Evolutionary conservation across 2,797 vertebrate genomes (phyloP).

Genomic region (Acrossocheilus fasciatus): DNA sequence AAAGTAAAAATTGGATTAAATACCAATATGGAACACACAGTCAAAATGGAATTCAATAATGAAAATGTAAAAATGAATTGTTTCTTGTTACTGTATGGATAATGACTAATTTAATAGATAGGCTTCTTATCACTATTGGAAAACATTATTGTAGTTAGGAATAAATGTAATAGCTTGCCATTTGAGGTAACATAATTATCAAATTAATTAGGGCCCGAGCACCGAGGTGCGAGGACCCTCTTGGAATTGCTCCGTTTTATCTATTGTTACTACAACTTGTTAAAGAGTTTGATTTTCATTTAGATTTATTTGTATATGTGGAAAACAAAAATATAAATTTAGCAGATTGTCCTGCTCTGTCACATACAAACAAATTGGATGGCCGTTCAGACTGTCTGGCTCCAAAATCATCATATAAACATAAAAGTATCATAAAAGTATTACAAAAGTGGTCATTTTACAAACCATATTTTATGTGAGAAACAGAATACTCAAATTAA

Average conservation of each 20-base stretch:
- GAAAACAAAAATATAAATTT: not conserved
- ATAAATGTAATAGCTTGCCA: not conserved
- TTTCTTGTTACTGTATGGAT: not conserved
- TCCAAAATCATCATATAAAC: not conserved
- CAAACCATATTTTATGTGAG: not conserved
- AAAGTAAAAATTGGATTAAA: not conserved
- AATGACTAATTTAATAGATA: not conserved
- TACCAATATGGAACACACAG: not conserved
- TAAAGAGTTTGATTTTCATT: not conserved
- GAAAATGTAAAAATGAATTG: not conserved
- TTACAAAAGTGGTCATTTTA: too few relatives aligned
- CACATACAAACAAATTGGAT: not conserved
- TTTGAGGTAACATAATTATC: not conserved
- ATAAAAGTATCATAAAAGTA: not conserved
- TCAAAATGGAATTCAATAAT: not conserved
- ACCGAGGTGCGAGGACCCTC: too few relatives aligned
- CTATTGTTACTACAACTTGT: not conserved
- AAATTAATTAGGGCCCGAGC: too few relatives aligned
- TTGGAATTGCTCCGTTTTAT: too few relatives aligned
- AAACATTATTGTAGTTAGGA: not conserved
- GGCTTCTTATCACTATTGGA: not conserved
- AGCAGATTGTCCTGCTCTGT: not conserved
- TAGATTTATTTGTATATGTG: not conserved
- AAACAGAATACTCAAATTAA: not conserved
- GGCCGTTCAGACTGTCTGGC: not conserved